These are phyloP conservation scores for Acronicta alni DNA, from an alignment of 2,888 invertebrate species.

Conservation along the genomic window DNA sequence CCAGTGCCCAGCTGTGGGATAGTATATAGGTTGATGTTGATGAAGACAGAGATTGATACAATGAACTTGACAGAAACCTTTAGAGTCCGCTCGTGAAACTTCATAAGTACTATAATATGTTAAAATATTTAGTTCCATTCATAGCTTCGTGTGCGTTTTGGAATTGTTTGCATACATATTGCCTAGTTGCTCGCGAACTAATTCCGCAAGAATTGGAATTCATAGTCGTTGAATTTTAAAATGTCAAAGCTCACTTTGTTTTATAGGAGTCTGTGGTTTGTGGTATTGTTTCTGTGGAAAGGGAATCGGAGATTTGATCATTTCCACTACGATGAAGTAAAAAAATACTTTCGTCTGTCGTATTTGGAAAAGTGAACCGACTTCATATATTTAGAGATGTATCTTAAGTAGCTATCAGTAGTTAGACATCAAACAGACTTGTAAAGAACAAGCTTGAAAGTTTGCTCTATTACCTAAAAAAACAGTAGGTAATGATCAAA, in stretches of 20 bases:
- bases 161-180: conserved; percentile 50
- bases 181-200: conserved; percentile 32
- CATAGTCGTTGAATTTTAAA: conserved; percentile 34
- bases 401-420: too few relatives aligned
- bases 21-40: too few relatives aligned
- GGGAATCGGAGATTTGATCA: background rate
- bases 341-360: too few relatives aligned
- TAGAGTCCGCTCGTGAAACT: conserved; percentile 26
- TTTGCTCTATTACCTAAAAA: too few relatives aligned
- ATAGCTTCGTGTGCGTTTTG: conserved; percentile 41
- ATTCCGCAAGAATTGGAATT: conserved; percentile 47
- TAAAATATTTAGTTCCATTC: conserved; percentile 55
- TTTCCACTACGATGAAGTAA: too few relatives aligned
- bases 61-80: background rate
- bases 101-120: conserved; percentile 11
- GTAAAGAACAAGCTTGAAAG: too few relatives aligned
- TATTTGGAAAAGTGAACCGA: too few relatives aligned
- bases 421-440: too few relatives aligned
- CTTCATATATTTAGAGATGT: too few relatives aligned
- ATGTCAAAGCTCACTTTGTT: conserved; percentile 7
- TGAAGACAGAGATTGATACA: background rate
- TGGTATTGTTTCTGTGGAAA: background rate
- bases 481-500: too few relatives aligned
- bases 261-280: background rate
- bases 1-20: too few relatives aligned